phyloP scores from a whole-genome alignment of 2,888 invertebrate species.

The Mantis religiosa region DNA sequence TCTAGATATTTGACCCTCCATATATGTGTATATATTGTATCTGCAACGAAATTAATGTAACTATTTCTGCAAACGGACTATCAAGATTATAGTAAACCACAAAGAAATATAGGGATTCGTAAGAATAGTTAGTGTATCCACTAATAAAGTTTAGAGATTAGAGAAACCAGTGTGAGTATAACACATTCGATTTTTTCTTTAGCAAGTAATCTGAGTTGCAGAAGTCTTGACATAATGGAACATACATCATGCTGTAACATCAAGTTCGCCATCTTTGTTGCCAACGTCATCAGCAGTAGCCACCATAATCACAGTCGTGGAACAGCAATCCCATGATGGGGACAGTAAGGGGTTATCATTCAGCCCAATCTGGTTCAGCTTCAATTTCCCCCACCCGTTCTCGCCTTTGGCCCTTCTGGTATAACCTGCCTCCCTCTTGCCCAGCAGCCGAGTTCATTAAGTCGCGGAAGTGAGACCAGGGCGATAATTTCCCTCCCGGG shows the following conservation, averaged over 20 bases:
- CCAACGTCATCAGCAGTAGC: background rate
- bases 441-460: slow-evolving; percentile 7
- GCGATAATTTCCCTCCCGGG: slow-evolving; percentile 9
- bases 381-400: background rate
- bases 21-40: too few relatives aligned
- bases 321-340: background rate
- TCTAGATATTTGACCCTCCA: too few relatives aligned
- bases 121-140: too few relatives aligned
- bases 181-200: too few relatives aligned
- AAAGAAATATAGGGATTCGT: too few relatives aligned
- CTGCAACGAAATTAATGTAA: too few relatives aligned
- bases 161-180: too few relatives aligned
- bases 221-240: too few relatives aligned
- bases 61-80: too few relatives aligned
- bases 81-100: too few relatives aligned
- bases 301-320: background rate
- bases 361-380: background rate
- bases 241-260: background rate
- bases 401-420: background rate
- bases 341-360: background rate
- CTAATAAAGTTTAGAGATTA: too few relatives aligned
- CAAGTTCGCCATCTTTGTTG: background rate
- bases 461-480: slow-evolving; percentile 9
- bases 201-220: too few relatives aligned
- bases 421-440: background rate